Percentiles rank a stretch among this genome's conserved stretches.
phyloP scores from a whole-genome alignment of 2,113 vertebrate genomes.

The Phoenicopterus ruber region DNA sequence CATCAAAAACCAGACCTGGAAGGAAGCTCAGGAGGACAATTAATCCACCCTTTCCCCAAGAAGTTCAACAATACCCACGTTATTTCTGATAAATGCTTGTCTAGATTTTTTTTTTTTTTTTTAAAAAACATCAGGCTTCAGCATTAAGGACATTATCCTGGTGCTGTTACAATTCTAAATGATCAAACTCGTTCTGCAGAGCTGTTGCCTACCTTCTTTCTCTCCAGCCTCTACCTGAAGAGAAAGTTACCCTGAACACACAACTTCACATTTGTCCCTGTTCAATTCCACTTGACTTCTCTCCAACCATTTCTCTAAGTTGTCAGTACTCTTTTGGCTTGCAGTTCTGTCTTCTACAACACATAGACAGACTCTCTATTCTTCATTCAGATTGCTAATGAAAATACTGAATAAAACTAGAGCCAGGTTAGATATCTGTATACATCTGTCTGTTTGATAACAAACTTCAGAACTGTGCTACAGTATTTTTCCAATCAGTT shows the following conservation, averaged over 20 bases:
- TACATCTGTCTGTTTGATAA: neutral
- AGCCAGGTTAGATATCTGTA: neutral
- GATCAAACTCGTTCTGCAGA: neutral
- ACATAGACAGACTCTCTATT: neutral
- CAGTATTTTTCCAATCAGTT: neutral
- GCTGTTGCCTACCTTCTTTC: neutral
- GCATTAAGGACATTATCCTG: neutral
- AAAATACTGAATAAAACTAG: neutral
- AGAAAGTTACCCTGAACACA: neutral
- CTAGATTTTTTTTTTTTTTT: neutral
- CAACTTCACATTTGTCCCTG: neutral
- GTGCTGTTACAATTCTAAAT: neutral
- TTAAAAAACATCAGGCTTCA: neutral
- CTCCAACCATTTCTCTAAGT: neutral
- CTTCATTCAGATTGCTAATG: neutral
- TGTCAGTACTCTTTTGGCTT: neutral
- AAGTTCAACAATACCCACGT: accelerated
- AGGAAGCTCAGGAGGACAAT: neutral
- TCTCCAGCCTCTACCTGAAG: neutral
- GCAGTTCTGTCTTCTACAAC: neutral
- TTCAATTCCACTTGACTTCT: neutral
- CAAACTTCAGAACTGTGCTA: neutral
- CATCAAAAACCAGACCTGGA: neutral
- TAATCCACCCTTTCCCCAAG: neutral
- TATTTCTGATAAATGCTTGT: neutral